phyloP scores from a whole-genome alignment of 2,113 vertebrate species.

The Neolamprologus tretocephalus region DNA sequence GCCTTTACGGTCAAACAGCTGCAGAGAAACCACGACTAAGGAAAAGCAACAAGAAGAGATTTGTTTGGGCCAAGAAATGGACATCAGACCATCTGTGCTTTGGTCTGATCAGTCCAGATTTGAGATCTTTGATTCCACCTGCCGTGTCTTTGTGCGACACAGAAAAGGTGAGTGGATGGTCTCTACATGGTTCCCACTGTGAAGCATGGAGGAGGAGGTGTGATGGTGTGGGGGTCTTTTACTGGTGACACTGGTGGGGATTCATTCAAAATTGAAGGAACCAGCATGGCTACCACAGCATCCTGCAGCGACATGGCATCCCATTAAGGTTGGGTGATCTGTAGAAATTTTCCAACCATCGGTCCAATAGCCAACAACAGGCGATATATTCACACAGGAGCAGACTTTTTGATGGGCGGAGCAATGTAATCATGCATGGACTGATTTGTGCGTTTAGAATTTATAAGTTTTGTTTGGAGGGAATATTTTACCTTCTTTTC shows the following conservation, averaged over 20 bases:
- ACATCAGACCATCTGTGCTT: neutral
- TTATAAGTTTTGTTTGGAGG: neutral
- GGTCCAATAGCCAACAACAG: neutral
- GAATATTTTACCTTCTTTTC: neutral
- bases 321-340: neutral
- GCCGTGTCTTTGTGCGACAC: neutral
- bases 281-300: neutral
- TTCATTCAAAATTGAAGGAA: neutral
- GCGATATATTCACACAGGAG: neutral
- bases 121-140: neutral
- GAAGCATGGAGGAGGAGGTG: neutral
- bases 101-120: neutral
- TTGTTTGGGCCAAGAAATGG: neutral
- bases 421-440: neutral
- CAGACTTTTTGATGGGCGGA: neutral
- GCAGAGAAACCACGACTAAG: neutral
- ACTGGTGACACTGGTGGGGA: neutral
- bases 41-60: neutral
- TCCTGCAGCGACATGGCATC: neutral
- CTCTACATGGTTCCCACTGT: neutral
- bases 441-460: neutral
- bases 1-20: fast-evolving
- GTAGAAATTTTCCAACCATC: neutral
- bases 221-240: neutral
- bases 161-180: neutral